Evolutionary conservation across 2,888 invertebrate species (phyloP), one percentile per base, ranked within the genome.

Genomic region (Drosophila trichaetosa): DNA sequence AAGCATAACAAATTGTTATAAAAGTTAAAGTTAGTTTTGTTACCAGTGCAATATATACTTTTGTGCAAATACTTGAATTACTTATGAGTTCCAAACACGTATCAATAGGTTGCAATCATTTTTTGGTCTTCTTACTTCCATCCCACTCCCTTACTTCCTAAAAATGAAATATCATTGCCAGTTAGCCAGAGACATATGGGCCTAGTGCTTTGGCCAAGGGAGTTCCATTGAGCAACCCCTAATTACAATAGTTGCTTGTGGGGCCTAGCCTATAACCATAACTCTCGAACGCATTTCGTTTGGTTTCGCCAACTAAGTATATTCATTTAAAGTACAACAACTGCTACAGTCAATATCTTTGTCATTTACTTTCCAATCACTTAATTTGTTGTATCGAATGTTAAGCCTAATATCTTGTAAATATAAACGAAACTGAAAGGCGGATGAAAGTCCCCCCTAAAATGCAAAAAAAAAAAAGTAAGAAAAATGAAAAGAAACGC

Each of bases 391-490:
- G 79, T 42, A 58, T 13, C 57, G 62, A 72, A 66, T 69, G 78
- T 79, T 80, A 80, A 66, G 77, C 63, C 62, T 42, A 72, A 62
- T 33, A 69, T 52, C 77, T 80, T 79, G 78, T 79, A 79, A 63
- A 79, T 79, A 69, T 74, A 62, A 80, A 64, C 31, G 60, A 78
- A 76, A 69, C 64, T 82, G 83, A 89, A 91, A 89, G 90, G 92
- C 92, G 92, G 92, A 92, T 91, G 92, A 91, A 92, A 92, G 92
- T 92, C 91, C 92, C 92, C 91, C 90, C 61, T 57, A 63, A 46
- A 49, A 40, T 53, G 66, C 66, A 48, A 67, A 54, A 38, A 34
- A 10, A 33, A 33, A 33, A 33, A 67, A 33, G 24, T 1, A 21
- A 7, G 6, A 46, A 8, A 11, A 24, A 46, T 27, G 27, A 29